Evolutionary conservation across 2,888 invertebrate species (phyloP).

Genomic region (Catocala sponsa): DNA sequence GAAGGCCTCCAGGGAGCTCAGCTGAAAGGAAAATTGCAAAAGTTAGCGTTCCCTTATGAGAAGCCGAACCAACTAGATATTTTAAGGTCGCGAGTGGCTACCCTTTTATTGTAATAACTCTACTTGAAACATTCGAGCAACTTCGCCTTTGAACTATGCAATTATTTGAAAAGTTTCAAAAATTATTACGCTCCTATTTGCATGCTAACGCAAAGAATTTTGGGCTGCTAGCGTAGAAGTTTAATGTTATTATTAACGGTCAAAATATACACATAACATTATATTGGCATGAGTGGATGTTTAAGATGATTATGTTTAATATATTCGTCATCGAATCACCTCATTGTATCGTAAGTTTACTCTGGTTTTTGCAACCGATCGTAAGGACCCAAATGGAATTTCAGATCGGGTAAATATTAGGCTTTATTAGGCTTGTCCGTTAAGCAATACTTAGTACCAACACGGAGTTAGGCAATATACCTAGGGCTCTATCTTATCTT

Average conservation of each 20-base stretch:
- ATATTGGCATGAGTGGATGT: too few relatives aligned
- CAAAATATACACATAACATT: background rate
- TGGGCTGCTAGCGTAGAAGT: background rate
- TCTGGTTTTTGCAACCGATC: too few relatives aligned
- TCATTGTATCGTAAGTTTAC: too few relatives aligned
- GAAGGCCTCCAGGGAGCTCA: conserved; percentile 74
- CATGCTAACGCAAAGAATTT: conserved; percentile 36
- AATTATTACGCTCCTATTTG: conserved; percentile 42
- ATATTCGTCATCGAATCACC: too few relatives aligned
- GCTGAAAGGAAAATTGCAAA: conserved; percentile 84
- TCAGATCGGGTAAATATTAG: too few relatives aligned
- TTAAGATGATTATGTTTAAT: too few relatives aligned
- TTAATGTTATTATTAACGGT: conserved; percentile 1
- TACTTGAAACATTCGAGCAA: conserved; percentile 38
- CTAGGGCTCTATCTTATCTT: too few relatives aligned
- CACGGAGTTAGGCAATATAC: too few relatives aligned
- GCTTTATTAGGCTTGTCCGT: too few relatives aligned
- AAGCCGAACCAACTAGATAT: conserved; percentile 62
- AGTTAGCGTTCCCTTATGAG: conserved; percentile 84
- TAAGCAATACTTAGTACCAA: too few relatives aligned
- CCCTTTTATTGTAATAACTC: conserved; percentile 45
- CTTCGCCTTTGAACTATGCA: conserved; percentile 53
- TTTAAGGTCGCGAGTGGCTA: conserved; percentile 40
- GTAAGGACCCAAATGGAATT: too few relatives aligned
- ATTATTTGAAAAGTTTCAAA: conserved; percentile 51